These are phyloP conservation scores for Drosophila lowei DNA, from an alignment of 1,140 invertebrate species.

Conservation along the genomic window DNA sequence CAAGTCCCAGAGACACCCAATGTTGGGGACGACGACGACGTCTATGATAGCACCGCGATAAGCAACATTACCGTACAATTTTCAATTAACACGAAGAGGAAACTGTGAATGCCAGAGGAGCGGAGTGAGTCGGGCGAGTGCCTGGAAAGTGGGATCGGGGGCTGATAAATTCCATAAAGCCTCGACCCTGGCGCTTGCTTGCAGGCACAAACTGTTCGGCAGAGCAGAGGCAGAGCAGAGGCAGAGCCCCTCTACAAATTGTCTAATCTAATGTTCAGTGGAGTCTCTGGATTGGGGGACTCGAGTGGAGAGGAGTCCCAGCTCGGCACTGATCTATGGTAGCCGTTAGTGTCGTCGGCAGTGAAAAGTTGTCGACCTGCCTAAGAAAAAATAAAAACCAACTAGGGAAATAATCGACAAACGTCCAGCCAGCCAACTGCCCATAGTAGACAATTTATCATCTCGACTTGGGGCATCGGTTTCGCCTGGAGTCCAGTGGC, in stretches of 20 bases:
- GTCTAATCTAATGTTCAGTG: conserved; percentile 61
- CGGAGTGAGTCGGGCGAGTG: neutral
- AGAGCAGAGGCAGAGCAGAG: neutral
- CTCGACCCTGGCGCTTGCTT: conserved; percentile 67
- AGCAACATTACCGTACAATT: conserved; percentile 81
- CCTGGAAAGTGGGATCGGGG: neutral
- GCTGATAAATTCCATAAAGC: conserved; percentile 47
- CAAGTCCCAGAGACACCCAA: conserved; percentile 44
- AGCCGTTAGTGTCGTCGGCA: conserved; percentile 64
- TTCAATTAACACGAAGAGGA: conserved; percentile 75
- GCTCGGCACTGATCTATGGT: conserved; percentile 60
- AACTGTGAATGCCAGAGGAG: conserved; percentile 44
- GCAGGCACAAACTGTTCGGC: conserved; percentile 51
- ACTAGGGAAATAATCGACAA: conserved; percentile 54
- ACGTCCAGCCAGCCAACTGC: conserved; percentile 57
- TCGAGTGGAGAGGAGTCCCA: conserved; percentile 11
- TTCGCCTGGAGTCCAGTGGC: conserved; percentile 57
- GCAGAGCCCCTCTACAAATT: conserved; percentile 58
- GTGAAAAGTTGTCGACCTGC: conserved; percentile 70
- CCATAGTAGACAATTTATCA: conserved; percentile 70
- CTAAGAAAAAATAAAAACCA: conserved; percentile 15
- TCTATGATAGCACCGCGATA: conserved; percentile 66
- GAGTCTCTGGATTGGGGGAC: neutral
- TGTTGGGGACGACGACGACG: conserved; percentile 18
- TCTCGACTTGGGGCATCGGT: conserved; percentile 41